Base-by-base conservation (phyloP, 2,888 invertebrate genomes). In the Germaria angustata region DNA sequence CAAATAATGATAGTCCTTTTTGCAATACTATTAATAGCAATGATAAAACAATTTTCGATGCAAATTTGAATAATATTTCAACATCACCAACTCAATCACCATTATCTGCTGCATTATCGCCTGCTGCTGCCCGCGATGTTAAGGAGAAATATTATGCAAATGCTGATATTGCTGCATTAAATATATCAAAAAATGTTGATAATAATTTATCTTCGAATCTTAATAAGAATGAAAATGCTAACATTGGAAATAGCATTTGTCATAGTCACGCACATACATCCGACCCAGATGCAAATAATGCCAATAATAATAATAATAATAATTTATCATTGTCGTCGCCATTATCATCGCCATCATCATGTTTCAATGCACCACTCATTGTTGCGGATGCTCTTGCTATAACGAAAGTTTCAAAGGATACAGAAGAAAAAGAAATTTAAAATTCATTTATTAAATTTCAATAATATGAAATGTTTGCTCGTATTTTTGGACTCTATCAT, bases 351-450 rank as follows among this genome's bases (percentile, higher is more conserved):
- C 2, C 76, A 55, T 15, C 76, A 17, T 71, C 79, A 65, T 79
- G 75, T 55, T 72, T 59, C n/a, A 82, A 71, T 76, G 66, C 79
- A 53, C 63, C 75, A 66, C 65, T 79, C 24, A 80, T 61, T 63
- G 81, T 82, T 69, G 75, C 78, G 13, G 75, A 81, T 78, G 81
- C 84, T 53, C 63, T 86, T 53, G 76, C 79, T 79, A 80, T 85
- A 36, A 72, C 85, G 84, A 84, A 80, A 68, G 71, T 49, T 76
- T 24, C 77, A 53, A 68, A 80, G 65, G 77, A 69, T 68, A 59
- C 77, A 78, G 80, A 84, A 68, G 86, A 85, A 65, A 86, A 86
- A 72, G 86, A 86, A 85, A 86, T 86, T 84, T 86, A 86, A 86
- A 83, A 71, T 73, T 46, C 24, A 39, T 65, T 53, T 36, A 13